Conservation (phyloP, 2,797 vertebrate genomes). For the Malurus splendens region DNA sequence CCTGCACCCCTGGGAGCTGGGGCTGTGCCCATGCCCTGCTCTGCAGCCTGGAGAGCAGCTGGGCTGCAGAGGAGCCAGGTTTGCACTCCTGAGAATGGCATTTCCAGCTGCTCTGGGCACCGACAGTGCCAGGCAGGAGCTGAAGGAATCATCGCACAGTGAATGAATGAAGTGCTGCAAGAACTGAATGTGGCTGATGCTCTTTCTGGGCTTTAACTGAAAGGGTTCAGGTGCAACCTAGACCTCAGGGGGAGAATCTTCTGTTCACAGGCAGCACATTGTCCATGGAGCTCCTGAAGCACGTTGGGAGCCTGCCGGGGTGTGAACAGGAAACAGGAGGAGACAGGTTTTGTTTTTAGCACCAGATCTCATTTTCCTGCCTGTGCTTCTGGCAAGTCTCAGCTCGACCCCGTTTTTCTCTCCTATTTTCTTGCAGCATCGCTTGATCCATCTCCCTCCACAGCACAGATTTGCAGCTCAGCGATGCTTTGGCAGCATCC, state of each 20-base stretch:
- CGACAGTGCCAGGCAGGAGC: accelerated
- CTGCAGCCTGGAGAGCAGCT: background rate
- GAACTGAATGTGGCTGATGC: background rate
- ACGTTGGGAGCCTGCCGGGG: background rate
- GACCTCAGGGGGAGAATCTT: background rate
- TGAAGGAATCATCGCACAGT: background rate
- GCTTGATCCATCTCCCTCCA: background rate
- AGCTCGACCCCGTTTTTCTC: background rate
- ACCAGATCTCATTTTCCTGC: background rate
- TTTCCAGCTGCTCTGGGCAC: background rate
- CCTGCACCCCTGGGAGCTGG: background rate
- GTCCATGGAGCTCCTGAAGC: background rate
- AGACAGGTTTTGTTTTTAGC: background rate
- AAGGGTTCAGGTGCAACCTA: background rate
- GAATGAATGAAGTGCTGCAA: background rate
- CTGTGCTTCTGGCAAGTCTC: background rate
- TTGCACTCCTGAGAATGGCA: background rate
- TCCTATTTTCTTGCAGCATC: background rate
- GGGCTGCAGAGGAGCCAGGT: background rate
- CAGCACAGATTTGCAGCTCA: background rate
- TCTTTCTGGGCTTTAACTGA: background rate
- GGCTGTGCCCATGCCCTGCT: background rate
- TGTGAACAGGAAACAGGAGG: background rate
- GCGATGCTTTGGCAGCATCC: background rate
- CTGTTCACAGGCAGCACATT: background rate